Percentiles rank a stretch among this genome's conserved stretches.
Conservation (phyloP, 2,888 invertebrate genomes). For the Metellina segmentata region DNA sequence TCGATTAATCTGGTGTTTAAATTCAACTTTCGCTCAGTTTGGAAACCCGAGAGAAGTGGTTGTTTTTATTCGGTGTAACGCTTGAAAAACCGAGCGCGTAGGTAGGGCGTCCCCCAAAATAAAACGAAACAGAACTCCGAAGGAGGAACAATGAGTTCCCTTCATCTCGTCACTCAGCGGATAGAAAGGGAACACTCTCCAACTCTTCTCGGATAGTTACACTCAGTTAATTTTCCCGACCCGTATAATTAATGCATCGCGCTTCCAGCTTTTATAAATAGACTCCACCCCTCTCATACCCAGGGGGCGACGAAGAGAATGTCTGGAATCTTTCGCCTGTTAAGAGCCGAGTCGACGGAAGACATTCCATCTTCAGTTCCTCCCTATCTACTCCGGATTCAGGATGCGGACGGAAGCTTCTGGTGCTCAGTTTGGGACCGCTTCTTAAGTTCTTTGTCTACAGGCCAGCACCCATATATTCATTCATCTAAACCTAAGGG, state of each 20-base stretch:
- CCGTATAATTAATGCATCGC: conserved; percentile 58
- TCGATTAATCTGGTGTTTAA: too few relatives aligned
- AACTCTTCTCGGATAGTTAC: conserved; percentile 58
- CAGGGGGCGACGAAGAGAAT: conserved; percentile 26
- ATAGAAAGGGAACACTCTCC: not conserved
- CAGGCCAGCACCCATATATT: too few relatives aligned
- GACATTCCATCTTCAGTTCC: conserved; percentile 18
- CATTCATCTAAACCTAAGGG: not conserved
- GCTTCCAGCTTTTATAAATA: conserved; percentile 58
- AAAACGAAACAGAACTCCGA: not conserved
- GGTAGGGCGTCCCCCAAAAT: not conserved
- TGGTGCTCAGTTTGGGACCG: too few relatives aligned
- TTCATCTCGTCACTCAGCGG: conserved; percentile 23
- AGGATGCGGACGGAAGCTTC: too few relatives aligned
- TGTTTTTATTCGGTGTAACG: not conserved
- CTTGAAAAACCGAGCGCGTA: not conserved
- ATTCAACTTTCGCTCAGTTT: too few relatives aligned
- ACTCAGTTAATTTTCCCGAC: conserved; percentile 65
- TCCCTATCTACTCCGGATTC: conserved; percentile 2
- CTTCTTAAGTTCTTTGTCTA: too few relatives aligned
- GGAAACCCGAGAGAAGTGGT: too few relatives aligned
- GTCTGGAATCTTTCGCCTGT: conserved; percentile 29
- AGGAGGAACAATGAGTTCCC: conserved; percentile 33
- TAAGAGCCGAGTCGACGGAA: not conserved
- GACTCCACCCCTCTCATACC: conserved; percentile 37